Percentiles rank a stretch among this genome's conserved stretches.
These are phyloP conservation scores for Mastomys coucha DNA, from an alignment of 2,113 vertebrate genomes.

Conservation along the genomic window DNA sequence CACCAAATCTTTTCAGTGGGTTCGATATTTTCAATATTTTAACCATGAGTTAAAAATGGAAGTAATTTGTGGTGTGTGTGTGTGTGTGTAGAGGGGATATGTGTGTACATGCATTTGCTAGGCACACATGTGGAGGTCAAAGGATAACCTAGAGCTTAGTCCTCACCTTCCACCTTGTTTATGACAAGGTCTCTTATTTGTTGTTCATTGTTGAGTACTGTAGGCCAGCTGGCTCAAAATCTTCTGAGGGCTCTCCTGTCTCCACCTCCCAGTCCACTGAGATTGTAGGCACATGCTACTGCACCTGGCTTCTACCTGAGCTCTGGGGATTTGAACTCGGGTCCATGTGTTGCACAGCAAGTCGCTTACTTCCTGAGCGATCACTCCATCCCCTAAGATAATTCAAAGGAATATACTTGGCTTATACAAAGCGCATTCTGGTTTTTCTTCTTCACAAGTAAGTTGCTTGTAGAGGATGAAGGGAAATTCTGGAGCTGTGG, in stretches of 20 bases:
- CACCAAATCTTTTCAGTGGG: conserved; percentile 33
- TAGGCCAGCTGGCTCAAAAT: neutral
- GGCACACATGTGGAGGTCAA: neutral
- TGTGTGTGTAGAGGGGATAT: neutral
- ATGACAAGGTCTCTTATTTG: neutral
- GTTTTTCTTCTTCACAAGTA: neutral
- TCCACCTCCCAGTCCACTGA: neutral
- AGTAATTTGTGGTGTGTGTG: neutral
- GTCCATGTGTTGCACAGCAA: neutral
- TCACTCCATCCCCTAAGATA: neutral
- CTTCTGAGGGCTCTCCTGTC: neutral
- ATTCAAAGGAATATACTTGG: neutral
- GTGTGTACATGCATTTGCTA: no score
- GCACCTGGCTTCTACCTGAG: neutral
- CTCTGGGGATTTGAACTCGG: neutral
- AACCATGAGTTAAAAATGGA: conserved; percentile 37
- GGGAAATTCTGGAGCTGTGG: neutral
- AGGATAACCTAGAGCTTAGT: neutral
- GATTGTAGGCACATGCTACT: no score
- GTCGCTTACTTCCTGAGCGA: neutral
- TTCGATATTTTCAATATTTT: conserved; percentile 66
- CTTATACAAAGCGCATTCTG: conserved; percentile 5
- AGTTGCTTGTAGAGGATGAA: neutral
- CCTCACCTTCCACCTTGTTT: neutral
- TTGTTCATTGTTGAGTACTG: neutral